A percentile compares a stretch with the other conserved stretches of the same genome.
Evolutionary conservation across 2,797 vertebrate species (phyloP).

Genomic region (Phyllotis vaccarum): DNA sequence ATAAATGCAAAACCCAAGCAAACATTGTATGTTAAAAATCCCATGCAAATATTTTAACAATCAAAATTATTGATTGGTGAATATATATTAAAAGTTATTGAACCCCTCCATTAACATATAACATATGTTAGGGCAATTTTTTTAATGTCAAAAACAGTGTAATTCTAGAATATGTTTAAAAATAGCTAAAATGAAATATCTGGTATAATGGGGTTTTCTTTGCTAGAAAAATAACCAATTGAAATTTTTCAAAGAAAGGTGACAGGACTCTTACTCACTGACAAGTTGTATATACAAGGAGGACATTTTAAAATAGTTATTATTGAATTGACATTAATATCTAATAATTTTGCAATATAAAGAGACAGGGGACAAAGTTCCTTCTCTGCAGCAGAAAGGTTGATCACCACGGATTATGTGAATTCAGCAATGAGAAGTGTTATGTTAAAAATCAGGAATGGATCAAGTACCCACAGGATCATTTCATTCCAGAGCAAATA

Average conservation of each 20-base stretch:
- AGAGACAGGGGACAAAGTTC: neutral
- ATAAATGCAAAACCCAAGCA: conserved; percentile 69
- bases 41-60: conserved; percentile 82
- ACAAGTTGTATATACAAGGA: conserved; percentile 67
- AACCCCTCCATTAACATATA: conserved; percentile 50
- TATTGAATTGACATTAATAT: conserved; percentile 60
- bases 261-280: neutral
- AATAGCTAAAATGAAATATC: conserved; percentile 68
- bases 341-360: neutral
- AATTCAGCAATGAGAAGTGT: neutral
- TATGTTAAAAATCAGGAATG: neutral
- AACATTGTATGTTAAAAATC: conserved; percentile 64
- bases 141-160: conserved; percentile 65
- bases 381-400: conserved; percentile 44
- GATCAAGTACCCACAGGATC: neutral
- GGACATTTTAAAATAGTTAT: conserved; percentile 43
- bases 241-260: conserved; percentile 64
- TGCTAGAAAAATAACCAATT: conserved; percentile 61
- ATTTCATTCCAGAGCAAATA: neutral
- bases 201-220: conserved; percentile 57
- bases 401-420: conserved; percentile 71
- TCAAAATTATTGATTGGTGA: conserved; percentile 69
- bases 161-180: conserved; percentile 65
- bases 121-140: conserved; percentile 53
- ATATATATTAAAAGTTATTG: conserved; percentile 63